Conservation (phyloP, 1,140 invertebrate species). For the Hyposmocoma kahamanoa region DNA sequence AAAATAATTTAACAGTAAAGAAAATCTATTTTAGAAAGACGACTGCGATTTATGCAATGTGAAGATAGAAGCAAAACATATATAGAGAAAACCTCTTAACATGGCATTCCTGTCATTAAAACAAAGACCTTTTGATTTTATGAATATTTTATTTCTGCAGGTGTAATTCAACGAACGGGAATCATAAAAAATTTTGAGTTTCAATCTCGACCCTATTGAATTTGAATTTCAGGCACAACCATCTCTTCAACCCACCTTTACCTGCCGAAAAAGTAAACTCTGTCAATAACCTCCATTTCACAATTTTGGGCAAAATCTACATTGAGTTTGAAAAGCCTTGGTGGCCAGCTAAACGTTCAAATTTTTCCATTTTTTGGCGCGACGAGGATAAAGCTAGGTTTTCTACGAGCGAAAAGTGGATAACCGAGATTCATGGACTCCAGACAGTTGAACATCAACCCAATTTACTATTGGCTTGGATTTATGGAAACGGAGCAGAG, state of each 20-base stretch:
- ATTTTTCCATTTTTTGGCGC: constrained; percentile 75
- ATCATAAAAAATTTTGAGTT: no score
- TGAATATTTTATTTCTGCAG: no score
- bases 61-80: no score
- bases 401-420: constrained; percentile 41
- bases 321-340: constrained; percentile 78
- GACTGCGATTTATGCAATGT: no score
- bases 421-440: constrained; percentile 82
- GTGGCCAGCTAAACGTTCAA: constrained; percentile 73
- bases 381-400: constrained; percentile 70
- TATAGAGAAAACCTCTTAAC: no score
- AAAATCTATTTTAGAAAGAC: no score
- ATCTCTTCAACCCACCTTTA: constrained; percentile 77
- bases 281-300: constrained; percentile 80
- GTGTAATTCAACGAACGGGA: no score
- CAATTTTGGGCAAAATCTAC: constrained; percentile 85
- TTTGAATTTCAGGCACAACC: constrained; percentile 61
- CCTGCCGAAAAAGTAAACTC: constrained; percentile 75
- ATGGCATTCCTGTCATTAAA: no score
- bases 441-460: constrained; percentile 79
- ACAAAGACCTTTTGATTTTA: no score
- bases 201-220: no score
- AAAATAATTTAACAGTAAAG: no score
- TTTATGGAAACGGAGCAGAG: constrained; percentile 73
- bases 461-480: constrained; percentile 79